These are phyloP conservation scores for Choristoneura fumiferana DNA, from an alignment of 1,140 invertebrate species.

Conservation along the genomic window DNA sequence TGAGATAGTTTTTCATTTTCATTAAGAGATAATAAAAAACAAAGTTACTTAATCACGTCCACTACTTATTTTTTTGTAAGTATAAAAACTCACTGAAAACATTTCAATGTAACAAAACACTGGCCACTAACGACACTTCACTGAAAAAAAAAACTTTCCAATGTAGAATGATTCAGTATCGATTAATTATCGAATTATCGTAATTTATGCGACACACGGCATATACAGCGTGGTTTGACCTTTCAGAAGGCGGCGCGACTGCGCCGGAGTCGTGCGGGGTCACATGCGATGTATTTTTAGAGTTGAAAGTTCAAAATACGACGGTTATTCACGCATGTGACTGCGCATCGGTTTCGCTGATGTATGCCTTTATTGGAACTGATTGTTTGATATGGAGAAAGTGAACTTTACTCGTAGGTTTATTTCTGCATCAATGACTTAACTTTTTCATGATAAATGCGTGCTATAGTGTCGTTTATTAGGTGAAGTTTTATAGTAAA, in stretches of 20 bases:
- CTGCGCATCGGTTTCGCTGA: constrained; percentile 33
- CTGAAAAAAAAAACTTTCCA: constrained; percentile 1
- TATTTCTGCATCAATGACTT: no score
- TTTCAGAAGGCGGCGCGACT: constrained; percentile 70
- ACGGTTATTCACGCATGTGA: constrained; percentile 38
- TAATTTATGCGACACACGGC: constrained; percentile 53
- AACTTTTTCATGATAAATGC: no score
- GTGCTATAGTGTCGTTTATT: no score
- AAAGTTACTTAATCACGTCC: no score
- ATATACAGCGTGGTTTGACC: constrained; percentile 65
- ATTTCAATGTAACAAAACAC: neutral
- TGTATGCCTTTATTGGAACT: constrained; percentile 22
- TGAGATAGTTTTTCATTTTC: no score
- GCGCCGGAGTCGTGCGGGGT: constrained; percentile 69
- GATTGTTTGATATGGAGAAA: constrained; percentile 14
- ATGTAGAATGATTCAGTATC: constrained; percentile 21
- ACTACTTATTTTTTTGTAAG: no score
- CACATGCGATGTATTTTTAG: constrained; percentile 73
- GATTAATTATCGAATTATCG: constrained; percentile 33
- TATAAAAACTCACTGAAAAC: no score
- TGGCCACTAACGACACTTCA: neutral
- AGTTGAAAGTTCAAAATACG: constrained; percentile 77
- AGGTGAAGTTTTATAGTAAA: no score
- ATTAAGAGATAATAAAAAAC: no score
- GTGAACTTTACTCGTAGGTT: no score